Percentiles rank a stretch among this genome's conserved stretches.
Conservation (phyloP, 2,797 vertebrate genomes). For the Platyrinchus mystaceus region DNA sequence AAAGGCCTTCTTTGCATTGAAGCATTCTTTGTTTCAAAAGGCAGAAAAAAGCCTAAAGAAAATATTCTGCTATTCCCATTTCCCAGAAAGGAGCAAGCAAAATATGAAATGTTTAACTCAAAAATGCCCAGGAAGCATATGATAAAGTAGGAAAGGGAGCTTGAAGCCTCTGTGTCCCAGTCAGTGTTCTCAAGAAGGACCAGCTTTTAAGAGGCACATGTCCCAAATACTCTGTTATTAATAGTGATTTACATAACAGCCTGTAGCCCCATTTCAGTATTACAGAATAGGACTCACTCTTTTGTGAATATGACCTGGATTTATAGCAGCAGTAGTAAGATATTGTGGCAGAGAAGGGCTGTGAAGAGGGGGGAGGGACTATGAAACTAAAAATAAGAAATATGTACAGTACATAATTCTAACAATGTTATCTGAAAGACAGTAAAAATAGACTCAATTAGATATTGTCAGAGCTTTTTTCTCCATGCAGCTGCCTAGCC, state of each 20-base stretch:
- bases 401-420: slow-evolving; percentile 73
- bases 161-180: background rate
- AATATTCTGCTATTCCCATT: background rate
- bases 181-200: background rate
- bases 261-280: background rate
- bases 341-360: slow-evolving; percentile 40
- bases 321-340: slow-evolving; percentile 12
- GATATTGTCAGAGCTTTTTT: slow-evolving; percentile 79
- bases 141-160: background rate
- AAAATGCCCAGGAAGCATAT: background rate
- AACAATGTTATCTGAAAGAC: slow-evolving; percentile 74
- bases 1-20: background rate
- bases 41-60: background rate
- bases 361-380: slow-evolving; percentile 16
- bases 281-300: background rate
- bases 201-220: background rate
- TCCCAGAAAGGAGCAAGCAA: background rate
- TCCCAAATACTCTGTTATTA: slow-evolving; percentile 22
- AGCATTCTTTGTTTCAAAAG: background rate
- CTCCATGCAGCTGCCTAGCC: slow-evolving; percentile 79
- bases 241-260: slow-evolving; percentile 35
- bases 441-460: slow-evolving; percentile 82
- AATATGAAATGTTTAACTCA: background rate
- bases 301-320: slow-evolving; percentile 47
- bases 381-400: slow-evolving; percentile 68